Percentiles rank a stretch among this genome's conserved stretches.
phyloP scores from a whole-genome alignment of 1,140 invertebrate species.

The Mycetomoellerius zeteki region DNA sequence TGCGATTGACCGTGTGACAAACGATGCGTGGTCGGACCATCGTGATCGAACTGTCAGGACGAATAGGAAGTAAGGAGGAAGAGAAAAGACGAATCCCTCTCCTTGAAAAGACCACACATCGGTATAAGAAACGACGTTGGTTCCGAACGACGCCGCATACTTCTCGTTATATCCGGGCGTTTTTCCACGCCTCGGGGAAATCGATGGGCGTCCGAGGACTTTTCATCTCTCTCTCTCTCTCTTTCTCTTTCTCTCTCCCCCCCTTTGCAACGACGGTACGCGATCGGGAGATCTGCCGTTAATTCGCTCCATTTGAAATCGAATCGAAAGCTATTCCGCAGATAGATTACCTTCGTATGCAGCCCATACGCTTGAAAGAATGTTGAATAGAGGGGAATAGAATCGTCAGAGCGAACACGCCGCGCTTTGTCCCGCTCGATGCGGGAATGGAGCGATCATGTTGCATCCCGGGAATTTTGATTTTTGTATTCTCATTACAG shows the following conservation, averaged over 20 bases:
- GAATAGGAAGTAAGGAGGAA: slow-evolving; percentile 6
- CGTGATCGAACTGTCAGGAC: slow-evolving; percentile 48
- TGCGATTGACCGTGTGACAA: slow-evolving; percentile 58
- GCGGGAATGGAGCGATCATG: slow-evolving; percentile 25
- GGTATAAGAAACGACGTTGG: slow-evolving; percentile 43
- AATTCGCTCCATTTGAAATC: slow-evolving; percentile 64
- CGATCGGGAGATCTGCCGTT: slow-evolving; percentile 46
- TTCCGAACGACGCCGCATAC: slow-evolving; percentile 54
- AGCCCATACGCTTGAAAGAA: slow-evolving; percentile 52
- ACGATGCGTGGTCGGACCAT: slow-evolving; percentile 46
- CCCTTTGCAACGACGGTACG: slow-evolving; percentile 20
- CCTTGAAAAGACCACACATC: slow-evolving; percentile 34
- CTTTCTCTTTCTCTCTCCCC: background rate
- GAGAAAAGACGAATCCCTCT: slow-evolving; percentile 15
- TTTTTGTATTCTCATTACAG: background rate
- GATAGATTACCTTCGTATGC: slow-evolving; percentile 64
- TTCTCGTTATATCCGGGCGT: slow-evolving; percentile 58
- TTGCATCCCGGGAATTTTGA: slow-evolving; percentile 44
- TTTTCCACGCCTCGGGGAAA: slow-evolving; percentile 60
- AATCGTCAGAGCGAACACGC: slow-evolving; percentile 46
- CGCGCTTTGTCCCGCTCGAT: slow-evolving; percentile 33
- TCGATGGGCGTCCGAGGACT: slow-evolving; percentile 54
- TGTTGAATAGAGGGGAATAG: slow-evolving; percentile 54
- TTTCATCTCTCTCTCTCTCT: slow-evolving; percentile 24
- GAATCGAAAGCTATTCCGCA: slow-evolving; percentile 62